A percentile compares a stretch with the other conserved stretches of the same genome.
phyloP scores from a whole-genome alignment of 2,888 invertebrate genomes.

The Phortica okadai region DNA sequence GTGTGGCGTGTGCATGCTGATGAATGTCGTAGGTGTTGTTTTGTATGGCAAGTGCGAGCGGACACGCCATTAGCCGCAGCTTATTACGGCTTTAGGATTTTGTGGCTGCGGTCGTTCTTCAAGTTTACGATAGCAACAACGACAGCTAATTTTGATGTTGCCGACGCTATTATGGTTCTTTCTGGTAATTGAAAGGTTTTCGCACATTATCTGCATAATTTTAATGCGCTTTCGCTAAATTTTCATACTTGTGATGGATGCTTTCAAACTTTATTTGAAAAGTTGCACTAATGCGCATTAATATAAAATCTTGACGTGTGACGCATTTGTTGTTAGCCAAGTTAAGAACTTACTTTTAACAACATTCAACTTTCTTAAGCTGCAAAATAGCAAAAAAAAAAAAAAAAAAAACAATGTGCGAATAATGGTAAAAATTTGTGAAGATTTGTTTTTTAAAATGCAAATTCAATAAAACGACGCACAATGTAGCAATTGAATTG shows the following conservation, averaged over 20 bases:
- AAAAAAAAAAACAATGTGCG: neutral
- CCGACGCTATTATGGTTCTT: no score
- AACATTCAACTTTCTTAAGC: no score
- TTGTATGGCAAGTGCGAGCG: neutral
- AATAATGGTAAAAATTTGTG: neutral
- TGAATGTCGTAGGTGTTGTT: neutral
- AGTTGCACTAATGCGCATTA: neutral
- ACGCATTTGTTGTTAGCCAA: no score
- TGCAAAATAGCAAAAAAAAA: neutral
- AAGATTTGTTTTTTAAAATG: neutral
- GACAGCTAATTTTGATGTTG: no score
- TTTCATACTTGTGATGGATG: slow-evolving; percentile 3
- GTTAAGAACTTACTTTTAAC: no score
- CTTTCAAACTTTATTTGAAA: no score
- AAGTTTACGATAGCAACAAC: neutral
- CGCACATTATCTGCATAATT: slow-evolving; percentile 14
- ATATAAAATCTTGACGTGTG: no score
- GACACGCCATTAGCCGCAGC: neutral
- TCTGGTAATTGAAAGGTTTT: slow-evolving; percentile 17
- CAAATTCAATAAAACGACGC: neutral
- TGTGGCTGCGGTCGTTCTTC: neutral
- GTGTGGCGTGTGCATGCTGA: neutral
- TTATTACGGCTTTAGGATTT: neutral
- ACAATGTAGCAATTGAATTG: slow-evolving; percentile 10
- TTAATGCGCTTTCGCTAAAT: neutral